A percentile compares a stretch with the other conserved stretches of the same genome.
phyloP scores from a whole-genome alignment of 2,797 vertebrate species.

The Enteromius radiatus region DNA sequence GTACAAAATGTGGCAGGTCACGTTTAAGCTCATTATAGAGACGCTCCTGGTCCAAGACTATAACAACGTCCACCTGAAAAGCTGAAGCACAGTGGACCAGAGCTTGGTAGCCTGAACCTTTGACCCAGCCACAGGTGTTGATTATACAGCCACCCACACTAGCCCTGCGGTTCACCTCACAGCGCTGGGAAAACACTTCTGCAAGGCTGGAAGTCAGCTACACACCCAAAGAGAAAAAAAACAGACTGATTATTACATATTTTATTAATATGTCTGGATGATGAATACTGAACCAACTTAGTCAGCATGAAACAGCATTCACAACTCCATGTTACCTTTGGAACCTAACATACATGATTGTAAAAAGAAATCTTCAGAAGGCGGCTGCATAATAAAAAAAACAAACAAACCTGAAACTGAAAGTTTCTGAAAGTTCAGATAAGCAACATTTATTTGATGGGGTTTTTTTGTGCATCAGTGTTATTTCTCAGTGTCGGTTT shows the following conservation, averaged over 20 bases:
- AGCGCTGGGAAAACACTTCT: conserved; percentile 94
- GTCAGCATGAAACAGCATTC: neutral
- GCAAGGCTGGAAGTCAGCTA: conserved; percentile 94
- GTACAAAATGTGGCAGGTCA: conserved; percentile 95
- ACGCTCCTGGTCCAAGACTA: conserved; percentile 96
- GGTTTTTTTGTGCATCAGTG: neutral
- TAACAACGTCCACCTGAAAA: conserved; percentile 96
- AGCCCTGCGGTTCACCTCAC: conserved; percentile 93
- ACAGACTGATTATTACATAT: neutral
- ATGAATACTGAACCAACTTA: neutral
- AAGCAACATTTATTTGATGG: neutral
- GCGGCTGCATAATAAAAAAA: neutral
- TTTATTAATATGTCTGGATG: neutral
- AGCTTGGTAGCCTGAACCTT: conserved; percentile 96
- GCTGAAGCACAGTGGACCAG: conserved; percentile 95
- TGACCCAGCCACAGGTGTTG: conserved; percentile 98
- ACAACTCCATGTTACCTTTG: neutral
- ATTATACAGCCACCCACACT: conserved; percentile 96
- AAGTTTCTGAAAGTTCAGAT: neutral
- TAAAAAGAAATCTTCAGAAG: neutral
- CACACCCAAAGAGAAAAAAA: neutral
- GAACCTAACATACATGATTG: neutral
- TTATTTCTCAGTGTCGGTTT: too few species aligned
- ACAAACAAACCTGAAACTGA: too few species aligned
- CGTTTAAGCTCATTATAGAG: conserved; percentile 97